Conservation (phyloP, 2,113 vertebrate species). For the Nycticryphes semicollaris region DNA sequence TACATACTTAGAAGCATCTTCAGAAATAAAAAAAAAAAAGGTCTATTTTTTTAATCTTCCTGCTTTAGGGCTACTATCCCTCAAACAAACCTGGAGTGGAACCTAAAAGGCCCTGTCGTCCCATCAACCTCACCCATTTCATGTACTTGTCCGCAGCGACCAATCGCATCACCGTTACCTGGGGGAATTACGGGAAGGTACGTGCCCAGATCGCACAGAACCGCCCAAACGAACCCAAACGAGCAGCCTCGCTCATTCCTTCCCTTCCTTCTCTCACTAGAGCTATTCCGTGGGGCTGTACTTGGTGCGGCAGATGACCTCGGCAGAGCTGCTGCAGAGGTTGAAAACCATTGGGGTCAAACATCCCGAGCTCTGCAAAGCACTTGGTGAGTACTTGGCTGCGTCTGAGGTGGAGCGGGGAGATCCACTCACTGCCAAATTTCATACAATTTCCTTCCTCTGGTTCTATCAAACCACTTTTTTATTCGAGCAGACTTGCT, state of each 20-base stretch:
- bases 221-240: fast-evolving
- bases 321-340: constrained; percentile 90
- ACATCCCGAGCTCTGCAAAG: constrained; percentile 92
- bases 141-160: constrained; percentile 92
- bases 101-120: constrained; percentile 94
- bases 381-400: constrained; percentile 84
- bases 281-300: constrained; percentile 95
- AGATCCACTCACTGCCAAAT: neutral
- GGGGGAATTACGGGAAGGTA: constrained; percentile 99
- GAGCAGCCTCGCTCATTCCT: neutral
- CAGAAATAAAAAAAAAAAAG: neutral
- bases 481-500: neutral
- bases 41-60: neutral
- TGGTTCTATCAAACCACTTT: neutral
- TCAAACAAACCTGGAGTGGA: constrained; percentile 98
- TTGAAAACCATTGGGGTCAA: constrained; percentile 94
- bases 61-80: constrained; percentile 91
- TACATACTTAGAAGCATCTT: neutral
- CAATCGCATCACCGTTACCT: constrained; percentile 94
- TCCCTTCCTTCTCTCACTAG: constrained; percentile 59
- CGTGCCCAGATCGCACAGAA: fast-evolving
- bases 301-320: constrained; percentile 92
- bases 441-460: neutral
- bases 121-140: constrained; percentile 96
- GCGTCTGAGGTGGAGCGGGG: neutral